Evolutionary conservation across 2,113 vertebrate genomes (phyloP).

Genomic region (Hypomesus transpacificus): DNA sequence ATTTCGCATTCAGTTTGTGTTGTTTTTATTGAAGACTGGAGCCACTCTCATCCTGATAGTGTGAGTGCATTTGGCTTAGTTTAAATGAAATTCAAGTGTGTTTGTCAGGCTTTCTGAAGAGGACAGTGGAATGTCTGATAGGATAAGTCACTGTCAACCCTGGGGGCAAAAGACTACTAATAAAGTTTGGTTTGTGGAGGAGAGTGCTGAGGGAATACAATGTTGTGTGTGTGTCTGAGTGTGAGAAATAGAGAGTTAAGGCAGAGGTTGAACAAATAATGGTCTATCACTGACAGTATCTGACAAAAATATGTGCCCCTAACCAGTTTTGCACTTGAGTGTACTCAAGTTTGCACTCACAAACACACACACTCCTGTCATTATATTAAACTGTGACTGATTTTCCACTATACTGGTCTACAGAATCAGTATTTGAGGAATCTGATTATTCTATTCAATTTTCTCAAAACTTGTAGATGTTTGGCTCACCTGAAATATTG

Average conservation of each 20-base stretch:
- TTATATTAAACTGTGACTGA: slow-evolving; percentile 11
- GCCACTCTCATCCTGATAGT: not conserved
- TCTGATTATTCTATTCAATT: not conserved
- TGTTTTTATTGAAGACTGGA: not conserved
- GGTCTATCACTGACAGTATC: not conserved
- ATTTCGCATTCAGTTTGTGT: not conserved
- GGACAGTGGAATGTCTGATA: slow-evolving; percentile 54
- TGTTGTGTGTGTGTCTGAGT: slow-evolving; percentile 7
- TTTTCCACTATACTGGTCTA: slow-evolving; percentile 9
- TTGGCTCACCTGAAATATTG: not conserved
- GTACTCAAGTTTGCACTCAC: not conserved
- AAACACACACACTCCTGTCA: not conserved
- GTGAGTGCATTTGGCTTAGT: no score
- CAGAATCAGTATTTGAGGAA: not conserved
- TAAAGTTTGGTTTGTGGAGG: slow-evolving; percentile 54
- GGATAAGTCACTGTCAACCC: slow-evolving; percentile 57
- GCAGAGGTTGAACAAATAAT: not conserved
- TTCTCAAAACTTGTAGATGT: slow-evolving; percentile 1
- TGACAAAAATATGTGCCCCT: not conserved
- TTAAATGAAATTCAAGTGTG: not conserved
- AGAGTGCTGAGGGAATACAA: slow-evolving; percentile 32
- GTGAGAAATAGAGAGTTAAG: not conserved
- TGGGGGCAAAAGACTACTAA: slow-evolving; percentile 45
- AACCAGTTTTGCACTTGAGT: not conserved
- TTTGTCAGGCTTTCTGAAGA: slow-evolving; percentile 11